phyloP scores from a whole-genome alignment of 1,140 invertebrate genomes.

The Leucophenga varia region DNA sequence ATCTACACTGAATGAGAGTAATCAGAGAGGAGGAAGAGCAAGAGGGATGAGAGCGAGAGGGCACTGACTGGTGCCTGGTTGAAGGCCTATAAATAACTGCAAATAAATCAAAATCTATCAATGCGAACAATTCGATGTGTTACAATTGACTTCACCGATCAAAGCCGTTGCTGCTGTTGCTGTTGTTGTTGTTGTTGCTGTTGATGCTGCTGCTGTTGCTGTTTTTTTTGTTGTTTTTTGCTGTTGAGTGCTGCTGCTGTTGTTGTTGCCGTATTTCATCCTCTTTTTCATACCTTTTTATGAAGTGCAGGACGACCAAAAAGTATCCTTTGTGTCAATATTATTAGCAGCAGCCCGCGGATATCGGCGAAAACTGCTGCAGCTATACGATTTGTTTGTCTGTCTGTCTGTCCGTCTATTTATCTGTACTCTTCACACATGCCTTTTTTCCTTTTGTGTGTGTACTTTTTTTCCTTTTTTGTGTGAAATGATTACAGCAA shows the following conservation, averaged over 20 bases:
- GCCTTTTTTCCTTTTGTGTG: too few relatives aligned
- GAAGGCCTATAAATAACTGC: conserved; percentile 51
- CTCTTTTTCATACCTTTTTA: conserved; percentile 46
- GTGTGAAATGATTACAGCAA: conserved; percentile 55
- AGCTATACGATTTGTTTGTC: conserved; percentile 8
- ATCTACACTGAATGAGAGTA: too few relatives aligned
- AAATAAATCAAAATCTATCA: conserved; percentile 55
- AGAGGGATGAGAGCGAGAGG: too few relatives aligned
- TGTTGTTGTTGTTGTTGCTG: too few relatives aligned
- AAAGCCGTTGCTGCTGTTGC: too few relatives aligned
- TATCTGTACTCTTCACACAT: neutral
- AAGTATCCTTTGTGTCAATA: conserved; percentile 54
- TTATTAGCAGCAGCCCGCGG: conserved; percentile 49
- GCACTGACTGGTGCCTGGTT: conserved; percentile 10
- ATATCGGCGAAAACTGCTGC: too few relatives aligned
- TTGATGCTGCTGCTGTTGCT: too few relatives aligned
- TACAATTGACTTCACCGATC: conserved; percentile 54
- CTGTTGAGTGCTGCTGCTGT: too few relatives aligned
- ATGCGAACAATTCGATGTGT: conserved; percentile 52
- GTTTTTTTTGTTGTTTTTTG: too few relatives aligned
- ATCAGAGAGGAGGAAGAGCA: too few relatives aligned
- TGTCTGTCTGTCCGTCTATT: neutral
- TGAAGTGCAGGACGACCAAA: conserved; percentile 47
- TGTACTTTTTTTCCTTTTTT: too few relatives aligned
- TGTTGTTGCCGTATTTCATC: conserved; percentile 42